These are phyloP conservation scores for Sarcophaga carnaria DNA, from an alignment of 2,888 invertebrate species.

Conservation along the genomic window DNA sequence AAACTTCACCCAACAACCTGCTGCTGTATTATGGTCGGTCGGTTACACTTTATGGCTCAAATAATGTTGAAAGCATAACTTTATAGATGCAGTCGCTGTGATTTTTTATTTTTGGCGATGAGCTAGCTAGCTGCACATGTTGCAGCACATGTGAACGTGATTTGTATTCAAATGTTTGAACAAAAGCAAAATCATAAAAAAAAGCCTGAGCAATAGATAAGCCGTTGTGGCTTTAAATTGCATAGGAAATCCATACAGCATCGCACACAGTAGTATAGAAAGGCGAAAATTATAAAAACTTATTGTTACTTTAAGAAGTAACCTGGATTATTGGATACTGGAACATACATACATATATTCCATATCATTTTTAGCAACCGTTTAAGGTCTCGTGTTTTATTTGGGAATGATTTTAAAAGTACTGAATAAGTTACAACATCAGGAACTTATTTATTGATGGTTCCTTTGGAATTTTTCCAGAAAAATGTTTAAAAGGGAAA, in stretches of 20 bases:
- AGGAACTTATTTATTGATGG: no score
- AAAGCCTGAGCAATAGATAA: constrained; percentile 50
- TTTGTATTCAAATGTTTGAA: constrained; percentile 64
- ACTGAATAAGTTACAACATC: no score
- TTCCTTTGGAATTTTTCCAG: no score
- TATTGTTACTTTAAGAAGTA: no score
- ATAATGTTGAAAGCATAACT: constrained; percentile 62
- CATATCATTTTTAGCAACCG: no score
- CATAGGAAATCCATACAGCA: constrained; percentile 29
- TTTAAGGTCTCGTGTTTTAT: no score
- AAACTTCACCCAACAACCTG: constrained; percentile 54
- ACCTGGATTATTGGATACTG: no score
- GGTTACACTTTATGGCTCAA: constrained; percentile 63
- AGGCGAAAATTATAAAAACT: not conserved
- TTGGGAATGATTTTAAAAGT: no score
- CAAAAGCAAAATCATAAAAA: constrained; percentile 16
- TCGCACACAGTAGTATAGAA: constrained; percentile 18
- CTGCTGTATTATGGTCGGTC: constrained; percentile 61
- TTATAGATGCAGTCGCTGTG: constrained; percentile 54
- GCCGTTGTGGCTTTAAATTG: constrained; percentile 38
- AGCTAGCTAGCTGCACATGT: constrained; percentile 52
- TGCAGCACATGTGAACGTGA: constrained; percentile 66
- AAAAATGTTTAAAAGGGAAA: no score
- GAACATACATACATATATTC: no score
- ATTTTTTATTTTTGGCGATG: constrained; percentile 51